A percentile compares a stretch with the other conserved stretches of the same genome.
Conservation (phyloP, 2,888 invertebrate genomes). For the Sinotaia quadrata region DNA sequence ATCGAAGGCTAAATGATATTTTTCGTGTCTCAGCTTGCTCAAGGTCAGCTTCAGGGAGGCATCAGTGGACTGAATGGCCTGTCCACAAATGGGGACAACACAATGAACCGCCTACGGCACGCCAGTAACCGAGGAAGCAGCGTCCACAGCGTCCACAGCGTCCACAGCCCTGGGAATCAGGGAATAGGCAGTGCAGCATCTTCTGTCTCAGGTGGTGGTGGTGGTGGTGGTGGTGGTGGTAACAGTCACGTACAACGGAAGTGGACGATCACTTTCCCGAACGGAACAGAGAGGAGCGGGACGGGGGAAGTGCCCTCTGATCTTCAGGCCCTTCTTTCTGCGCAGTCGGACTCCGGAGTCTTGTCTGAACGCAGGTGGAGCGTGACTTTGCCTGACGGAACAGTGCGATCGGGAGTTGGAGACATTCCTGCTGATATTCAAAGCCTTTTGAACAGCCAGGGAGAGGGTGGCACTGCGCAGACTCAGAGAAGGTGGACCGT, state of each 20-base stretch:
- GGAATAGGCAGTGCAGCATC: neutral
- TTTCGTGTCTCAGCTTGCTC: too few relatives aligned
- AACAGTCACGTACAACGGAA: neutral
- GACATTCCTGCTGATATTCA: constrained; percentile 31
- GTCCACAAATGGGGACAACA: too few relatives aligned
- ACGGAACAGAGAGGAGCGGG: constrained; percentile 26
- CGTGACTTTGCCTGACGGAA: constrained; percentile 35
- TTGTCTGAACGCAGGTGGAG: constrained; percentile 34
- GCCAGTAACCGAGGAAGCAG: too few relatives aligned
- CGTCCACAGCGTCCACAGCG: too few relatives aligned
- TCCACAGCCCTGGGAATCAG: too few relatives aligned
- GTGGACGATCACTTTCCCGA: constrained; percentile 19
- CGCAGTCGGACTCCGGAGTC: neutral
- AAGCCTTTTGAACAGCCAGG: constrained; percentile 14
- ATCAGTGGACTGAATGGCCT: too few relatives aligned
- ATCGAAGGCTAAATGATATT: too few relatives aligned
- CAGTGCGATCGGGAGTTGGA: constrained; percentile 29
- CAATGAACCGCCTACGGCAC: too few relatives aligned
- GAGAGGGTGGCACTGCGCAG: neutral
- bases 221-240: neutral
- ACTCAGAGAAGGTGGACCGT: constrained; percentile 23
- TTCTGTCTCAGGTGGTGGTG: neutral
- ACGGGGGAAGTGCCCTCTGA: constrained; percentile 27
- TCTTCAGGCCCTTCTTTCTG: constrained; percentile 10
- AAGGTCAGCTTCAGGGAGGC: too few relatives aligned